phyloP scores from a whole-genome alignment of 2,888 invertebrate genomes.

The Limenitis camilla region DNA sequence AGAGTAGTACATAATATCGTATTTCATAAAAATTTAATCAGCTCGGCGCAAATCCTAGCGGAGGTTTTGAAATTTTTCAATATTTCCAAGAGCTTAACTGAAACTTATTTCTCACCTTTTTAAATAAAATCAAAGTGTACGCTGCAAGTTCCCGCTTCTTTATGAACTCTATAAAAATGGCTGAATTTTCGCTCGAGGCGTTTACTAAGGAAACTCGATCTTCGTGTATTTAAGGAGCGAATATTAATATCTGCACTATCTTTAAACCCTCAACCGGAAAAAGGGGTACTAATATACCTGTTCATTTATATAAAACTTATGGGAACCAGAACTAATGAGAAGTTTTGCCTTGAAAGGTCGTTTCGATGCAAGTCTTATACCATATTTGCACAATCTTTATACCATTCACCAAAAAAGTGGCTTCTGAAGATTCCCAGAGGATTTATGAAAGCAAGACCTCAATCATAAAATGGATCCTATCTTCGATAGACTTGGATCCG shows the following conservation, averaged over 20 bases:
- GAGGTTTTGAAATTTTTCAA: conserved; percentile 37
- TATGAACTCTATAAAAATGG: conserved; percentile 41
- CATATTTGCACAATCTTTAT: too few species aligned
- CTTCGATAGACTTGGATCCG: too few species aligned
- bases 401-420: too few species aligned
- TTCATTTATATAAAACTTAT: too few species aligned
- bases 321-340: too few species aligned
- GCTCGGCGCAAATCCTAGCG: background rate
- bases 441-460: too few species aligned
- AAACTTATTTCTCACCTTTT: conserved; percentile 34
- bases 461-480: conserved; percentile 24
- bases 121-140: conserved; percentile 23
- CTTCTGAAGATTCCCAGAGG: too few species aligned
- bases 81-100: conserved; percentile 33
- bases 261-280: conserved; percentile 31
- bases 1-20: too few species aligned
- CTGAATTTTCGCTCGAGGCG: conserved; percentile 18
- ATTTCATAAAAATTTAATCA: background rate
- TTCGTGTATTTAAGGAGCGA: background rate
- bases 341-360: too few species aligned
- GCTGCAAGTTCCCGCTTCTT: conserved; percentile 33
- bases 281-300: too few species aligned
- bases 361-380: too few species aligned
- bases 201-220: conserved; percentile 21
- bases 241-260: conserved; percentile 9